Conservation (phyloP, 2,113 vertebrate genomes). For the Myiozetetes cayanensis region DNA sequence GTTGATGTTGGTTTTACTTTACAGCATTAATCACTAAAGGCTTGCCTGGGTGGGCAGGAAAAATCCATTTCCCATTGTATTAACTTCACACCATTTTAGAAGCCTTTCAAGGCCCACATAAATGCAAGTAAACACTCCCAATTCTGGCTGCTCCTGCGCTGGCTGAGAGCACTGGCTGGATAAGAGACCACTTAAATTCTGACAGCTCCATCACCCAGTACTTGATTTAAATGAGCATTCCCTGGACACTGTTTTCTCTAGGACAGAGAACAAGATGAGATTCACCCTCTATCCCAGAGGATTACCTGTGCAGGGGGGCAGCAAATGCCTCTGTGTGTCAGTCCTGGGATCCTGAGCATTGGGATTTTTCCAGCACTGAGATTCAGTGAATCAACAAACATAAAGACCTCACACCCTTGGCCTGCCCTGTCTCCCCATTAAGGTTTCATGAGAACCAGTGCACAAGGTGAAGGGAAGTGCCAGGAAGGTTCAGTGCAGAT, state of each 20-base stretch:
- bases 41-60: conserved; percentile 7
- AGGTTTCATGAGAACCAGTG: not conserved
- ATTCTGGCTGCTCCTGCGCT: not conserved
- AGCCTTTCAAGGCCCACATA: not conserved
- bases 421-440: not conserved
- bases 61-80: not conserved
- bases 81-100: not conserved
- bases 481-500: not conserved
- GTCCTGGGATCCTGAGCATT: fast-evolving
- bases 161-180: not conserved
- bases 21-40: conserved; percentile 13
- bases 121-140: not conserved
- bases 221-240: not conserved
- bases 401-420: not conserved
- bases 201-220: not conserved
- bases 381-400: not conserved
- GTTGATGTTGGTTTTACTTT: not conserved
- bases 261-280: not conserved
- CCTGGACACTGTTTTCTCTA: not conserved
- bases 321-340: fast-evolving
- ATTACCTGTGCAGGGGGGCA: not conserved
- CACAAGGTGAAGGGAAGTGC: too few species aligned
- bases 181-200: not conserved
- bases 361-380: not conserved
- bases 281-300: not conserved